Evolutionary conservation across 1,140 invertebrate genomes (phyloP).

Genomic region (Caligus rogercresseyi): DNA sequence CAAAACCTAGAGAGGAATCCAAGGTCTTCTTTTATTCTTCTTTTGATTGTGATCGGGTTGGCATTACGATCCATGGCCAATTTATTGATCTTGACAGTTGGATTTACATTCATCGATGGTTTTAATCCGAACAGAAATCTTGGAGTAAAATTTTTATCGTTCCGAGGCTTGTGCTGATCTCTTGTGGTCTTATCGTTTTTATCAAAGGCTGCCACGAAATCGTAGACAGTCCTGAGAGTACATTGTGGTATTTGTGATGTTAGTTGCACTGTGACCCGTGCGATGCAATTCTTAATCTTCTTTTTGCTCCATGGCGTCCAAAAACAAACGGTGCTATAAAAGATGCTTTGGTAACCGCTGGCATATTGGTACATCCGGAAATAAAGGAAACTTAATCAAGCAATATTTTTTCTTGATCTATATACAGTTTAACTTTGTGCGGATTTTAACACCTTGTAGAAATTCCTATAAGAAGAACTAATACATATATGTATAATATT

Average conservation of each 20-base stretch:
- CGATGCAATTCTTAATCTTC: neutral
- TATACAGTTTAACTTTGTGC: neutral
- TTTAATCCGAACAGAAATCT: too few species aligned
- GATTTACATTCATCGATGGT: neutral
- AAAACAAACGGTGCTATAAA: neutral
- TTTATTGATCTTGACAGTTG: neutral
- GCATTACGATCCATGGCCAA: neutral
- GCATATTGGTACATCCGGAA: neutral
- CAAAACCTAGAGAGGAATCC: neutral
- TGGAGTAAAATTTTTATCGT: neutral
- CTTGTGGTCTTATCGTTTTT: neutral
- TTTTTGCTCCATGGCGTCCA: neutral
- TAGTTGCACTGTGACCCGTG: neutral
- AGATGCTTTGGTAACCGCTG: neutral
- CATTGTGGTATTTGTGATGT: neutral
- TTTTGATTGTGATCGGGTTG: neutral
- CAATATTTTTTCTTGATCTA: neutral
- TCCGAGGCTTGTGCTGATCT: neutral
- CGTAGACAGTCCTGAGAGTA: neutral
- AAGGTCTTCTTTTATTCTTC: neutral
- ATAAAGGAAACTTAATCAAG: neutral
- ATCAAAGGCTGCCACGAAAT: neutral
- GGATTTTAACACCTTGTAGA: neutral
- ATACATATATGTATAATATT: too few species aligned
- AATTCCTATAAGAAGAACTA: neutral